Base-by-base conservation (phyloP, 2,888 invertebrate species). In the Andrena dorsata region DNA sequence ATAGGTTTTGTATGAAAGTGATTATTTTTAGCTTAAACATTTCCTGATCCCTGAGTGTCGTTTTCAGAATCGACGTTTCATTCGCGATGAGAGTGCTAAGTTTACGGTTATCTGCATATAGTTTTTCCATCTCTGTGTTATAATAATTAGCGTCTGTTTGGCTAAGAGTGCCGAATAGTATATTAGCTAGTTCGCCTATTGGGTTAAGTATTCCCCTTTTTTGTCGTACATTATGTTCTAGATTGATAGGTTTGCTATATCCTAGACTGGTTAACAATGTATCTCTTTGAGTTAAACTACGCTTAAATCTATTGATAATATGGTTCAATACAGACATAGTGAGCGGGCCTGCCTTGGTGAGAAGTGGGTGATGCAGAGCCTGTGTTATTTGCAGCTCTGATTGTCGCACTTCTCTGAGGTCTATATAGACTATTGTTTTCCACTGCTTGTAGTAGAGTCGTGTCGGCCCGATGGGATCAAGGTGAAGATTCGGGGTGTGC, bases 171-270 rank as follows among this genome's bases (percentile, higher is more conserved):
- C 26, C 26, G 26, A 28, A 28, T 28, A 28, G 2, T 28, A 28
- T 28, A 28, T 28, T 28, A 28, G 26, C 26, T 28, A 28, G 26
- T 28, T 28, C 26, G 26, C 26, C 26, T 28, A 28, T 28, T 28
- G 26, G 26, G 26, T 28, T 28, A 28, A 2, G 26, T 28, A 28
- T 28, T 28, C 26, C 1, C 26, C 26, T 28, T 28, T 28, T 28
- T 28, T 28, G 26, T 28, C 26, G 26, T 28, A 32, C 32, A 32
- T 4, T n/a, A 49, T n/a, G 49, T 49, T n/a, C 6, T 16, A 49
- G 49, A 49, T n/a, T 49, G n/a, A 49, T 49, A n/a, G n/a, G 49
- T 16, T n/a, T 49, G n/a, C n/a, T 49, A n/a, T n/a, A 49, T 49
- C 49, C 49, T n/a, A 49, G 4, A 49, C n/a, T 49, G n/a, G 49